Percentiles rank a stretch among this genome's conserved stretches.
phyloP scores from a whole-genome alignment of 2,113 vertebrate species.

The Anser cygnoides region DNA sequence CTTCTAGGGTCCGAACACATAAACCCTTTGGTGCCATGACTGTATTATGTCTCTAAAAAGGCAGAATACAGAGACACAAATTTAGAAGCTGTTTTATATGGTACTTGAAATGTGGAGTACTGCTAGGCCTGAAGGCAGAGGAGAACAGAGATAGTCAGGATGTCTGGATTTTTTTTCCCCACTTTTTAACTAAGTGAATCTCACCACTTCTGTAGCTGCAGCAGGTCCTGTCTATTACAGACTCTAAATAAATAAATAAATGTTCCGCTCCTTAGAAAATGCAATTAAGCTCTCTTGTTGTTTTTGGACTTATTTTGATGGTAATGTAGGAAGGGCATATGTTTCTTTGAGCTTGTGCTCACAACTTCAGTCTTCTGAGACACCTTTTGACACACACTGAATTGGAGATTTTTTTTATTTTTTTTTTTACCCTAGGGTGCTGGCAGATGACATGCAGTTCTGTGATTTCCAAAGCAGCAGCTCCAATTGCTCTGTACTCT shows the following conservation, averaged over 20 bases:
- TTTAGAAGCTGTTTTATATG: neutral
- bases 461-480: constrained; percentile 26
- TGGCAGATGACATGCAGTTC: neutral
- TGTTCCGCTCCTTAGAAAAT: neutral
- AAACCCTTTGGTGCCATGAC: neutral
- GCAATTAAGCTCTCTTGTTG: neutral
- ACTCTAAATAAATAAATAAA: neutral
- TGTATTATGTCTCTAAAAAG: neutral
- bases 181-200: constrained; percentile 9
- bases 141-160: neutral
- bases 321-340: neutral
- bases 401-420: neutral
- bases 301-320: neutral
- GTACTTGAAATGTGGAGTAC: constrained; percentile 11
- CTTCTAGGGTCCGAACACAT: neutral
- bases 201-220: neutral
- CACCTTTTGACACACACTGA: neutral
- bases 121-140: neutral
- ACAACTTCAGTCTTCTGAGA: neutral
- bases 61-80: neutral
- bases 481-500: neutral
- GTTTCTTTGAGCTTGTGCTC: neutral
- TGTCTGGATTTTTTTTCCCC: neutral
- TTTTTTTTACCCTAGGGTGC: neutral
- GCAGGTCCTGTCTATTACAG: neutral